Evolutionary conservation across 2,888 invertebrate species (phyloP), one percentile per base, ranked within the genome.

Genomic region (Rhingia rostrata): DNA sequence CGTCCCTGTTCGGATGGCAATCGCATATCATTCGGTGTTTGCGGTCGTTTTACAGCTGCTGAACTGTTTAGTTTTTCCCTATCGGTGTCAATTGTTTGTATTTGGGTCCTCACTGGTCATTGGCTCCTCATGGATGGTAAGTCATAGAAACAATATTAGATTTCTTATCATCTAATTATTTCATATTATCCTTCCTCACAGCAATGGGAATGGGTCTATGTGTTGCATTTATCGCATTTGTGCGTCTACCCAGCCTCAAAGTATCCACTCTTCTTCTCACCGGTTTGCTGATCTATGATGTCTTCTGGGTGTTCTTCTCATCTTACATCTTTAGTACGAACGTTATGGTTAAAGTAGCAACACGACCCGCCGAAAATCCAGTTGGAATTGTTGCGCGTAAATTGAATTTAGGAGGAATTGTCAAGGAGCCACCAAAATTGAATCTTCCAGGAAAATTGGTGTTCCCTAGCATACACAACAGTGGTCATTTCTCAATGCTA

Each of bases 281-380:
- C 56, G 99, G 99, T 37, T 93, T 98, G 87, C 94, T 98, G 82
- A 95, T 97, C 75, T 99, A 99, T 91, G 99, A 99, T 92, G 98
- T 99, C 47, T 99, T 99, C 93, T 99, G 99, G 98, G 98, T 99
- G 64, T 99, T 99, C 93, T 99, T 98, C 93, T 98, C 98, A 3
- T 98, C 98, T 0, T 98, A 98, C 91, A 97, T 99, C 90, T 99
- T 99, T 93, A 98, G 97, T 92, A 97, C 99, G 89, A 99, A 99
- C 90, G 99, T 99, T 87, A 99, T 99, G 99, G 98, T 99, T 87
- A 98, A 98, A 92, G 96, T 95, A 86, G 95, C 95, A 73, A 95
- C 95, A 72, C 92, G 97, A 89, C 96, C 97, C 41, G 97, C 97
- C 9, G 97, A 97, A 90, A 97, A 97, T 92, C 97, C 97, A 0